Conservation (phyloP, 2,888 invertebrate genomes). For the Suillia variegata region DNA sequence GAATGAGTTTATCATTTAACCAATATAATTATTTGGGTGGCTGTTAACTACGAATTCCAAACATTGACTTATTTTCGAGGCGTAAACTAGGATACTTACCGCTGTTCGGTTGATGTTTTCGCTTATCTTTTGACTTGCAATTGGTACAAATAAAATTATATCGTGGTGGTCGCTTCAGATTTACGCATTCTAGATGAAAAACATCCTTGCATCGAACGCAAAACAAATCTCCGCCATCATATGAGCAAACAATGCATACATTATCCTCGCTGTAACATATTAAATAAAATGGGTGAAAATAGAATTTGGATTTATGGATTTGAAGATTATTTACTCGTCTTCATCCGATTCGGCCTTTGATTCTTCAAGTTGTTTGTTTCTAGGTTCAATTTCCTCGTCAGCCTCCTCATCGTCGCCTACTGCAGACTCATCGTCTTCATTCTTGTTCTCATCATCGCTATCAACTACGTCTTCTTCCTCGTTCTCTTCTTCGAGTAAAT, state of each 20-base stretch:
- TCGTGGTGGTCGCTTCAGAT: conserved; percentile 67
- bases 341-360: conserved; percentile 16
- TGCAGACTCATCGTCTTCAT: conserved; percentile 41
- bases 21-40: too few relatives aligned
- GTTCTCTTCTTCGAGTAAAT: conserved; percentile 24
- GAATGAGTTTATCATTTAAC: too few relatives aligned
- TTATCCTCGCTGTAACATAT: conserved; percentile 41
- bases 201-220: conserved; percentile 55
- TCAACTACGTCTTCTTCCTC: conserved; percentile 47
- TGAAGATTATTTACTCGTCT: conserved; percentile 29
- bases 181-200: conserved; percentile 77
- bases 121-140: conserved; percentile 63
- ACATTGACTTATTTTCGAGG: too few relatives aligned
- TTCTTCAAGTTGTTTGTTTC: too few relatives aligned
- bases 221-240: conserved; percentile 49
- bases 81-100: too few relatives aligned
- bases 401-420: conserved; percentile 48
- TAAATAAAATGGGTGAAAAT: neutral
- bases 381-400: too few relatives aligned
- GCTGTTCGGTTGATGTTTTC: too few relatives aligned
- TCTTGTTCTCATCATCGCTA: conserved; percentile 43
- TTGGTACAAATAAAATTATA: conserved; percentile 68
- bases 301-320: too few relatives aligned
- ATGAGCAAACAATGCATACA: conserved; percentile 51
- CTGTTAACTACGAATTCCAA: too few relatives aligned